Percentiles rank a stretch among this genome's conserved stretches.
phyloP scores from a whole-genome alignment of 2,888 invertebrate species.

The Macaria liturata region DNA sequence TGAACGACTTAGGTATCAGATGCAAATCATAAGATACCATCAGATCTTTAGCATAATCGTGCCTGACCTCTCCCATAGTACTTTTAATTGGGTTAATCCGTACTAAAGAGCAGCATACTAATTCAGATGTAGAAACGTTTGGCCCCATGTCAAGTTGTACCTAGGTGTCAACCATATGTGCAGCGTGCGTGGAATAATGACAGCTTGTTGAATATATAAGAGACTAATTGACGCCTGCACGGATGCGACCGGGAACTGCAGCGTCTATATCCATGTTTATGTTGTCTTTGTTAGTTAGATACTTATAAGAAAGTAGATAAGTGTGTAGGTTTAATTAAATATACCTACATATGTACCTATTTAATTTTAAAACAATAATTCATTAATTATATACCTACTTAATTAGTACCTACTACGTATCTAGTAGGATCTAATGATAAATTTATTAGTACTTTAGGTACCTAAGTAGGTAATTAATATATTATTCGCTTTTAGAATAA shows the following conservation, averaged over 20 bases:
- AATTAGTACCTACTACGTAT: too few relatives aligned
- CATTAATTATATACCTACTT: too few relatives aligned
- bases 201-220: slow-evolving; percentile 28
- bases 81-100: slow-evolving; percentile 35
- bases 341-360: too few relatives aligned
- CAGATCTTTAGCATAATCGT: slow-evolving; percentile 23
- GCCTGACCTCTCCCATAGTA: slow-evolving; percentile 29
- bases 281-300: too few relatives aligned
- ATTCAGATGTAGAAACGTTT: slow-evolving; percentile 36
- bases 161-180: slow-evolving; percentile 31
- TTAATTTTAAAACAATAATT: too few relatives aligned
- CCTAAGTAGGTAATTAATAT: too few relatives aligned
- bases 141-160: slow-evolving; percentile 37
- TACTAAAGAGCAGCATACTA: slow-evolving; percentile 32
- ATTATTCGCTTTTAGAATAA: too few relatives aligned
- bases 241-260: slow-evolving; percentile 27
- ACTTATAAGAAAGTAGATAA: too few relatives aligned
- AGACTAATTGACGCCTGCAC: slow-evolving; percentile 31
- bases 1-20: not conserved
- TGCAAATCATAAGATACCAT: slow-evolving; percentile 14
- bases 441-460: too few relatives aligned
- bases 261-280: slow-evolving; percentile 1
- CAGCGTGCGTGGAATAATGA: slow-evolving; percentile 33
- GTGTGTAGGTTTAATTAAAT: too few relatives aligned
- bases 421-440: too few relatives aligned